These are phyloP conservation scores for Argyra leucocephala DNA, from an alignment of 2,888 invertebrate species.

Conservation along the genomic window DNA sequence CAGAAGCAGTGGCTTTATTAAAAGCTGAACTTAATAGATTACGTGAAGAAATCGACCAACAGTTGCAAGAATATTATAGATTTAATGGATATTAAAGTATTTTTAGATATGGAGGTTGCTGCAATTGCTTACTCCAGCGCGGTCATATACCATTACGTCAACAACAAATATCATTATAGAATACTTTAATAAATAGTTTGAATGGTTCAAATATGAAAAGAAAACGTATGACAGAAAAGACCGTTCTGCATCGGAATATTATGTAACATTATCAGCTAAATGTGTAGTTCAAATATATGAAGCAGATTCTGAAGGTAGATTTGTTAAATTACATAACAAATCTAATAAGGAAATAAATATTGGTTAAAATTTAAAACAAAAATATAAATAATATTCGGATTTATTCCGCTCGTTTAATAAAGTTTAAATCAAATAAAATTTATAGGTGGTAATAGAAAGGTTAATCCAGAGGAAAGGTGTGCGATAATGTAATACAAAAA, in stretches of 20 bases:
- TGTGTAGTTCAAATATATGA: slow-evolving; percentile 78
- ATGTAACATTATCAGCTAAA: slow-evolving; percentile 61
- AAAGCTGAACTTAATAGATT: slow-evolving; percentile 69
- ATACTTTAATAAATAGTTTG: slow-evolving; percentile 33
- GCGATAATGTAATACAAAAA: no score
- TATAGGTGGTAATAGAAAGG: no score
- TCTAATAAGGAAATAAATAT: slow-evolving; percentile 60
- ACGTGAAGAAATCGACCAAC: slow-evolving; percentile 75
- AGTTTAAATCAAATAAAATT: no score
- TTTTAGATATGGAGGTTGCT: slow-evolving; percentile 79
- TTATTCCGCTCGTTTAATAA: no score
- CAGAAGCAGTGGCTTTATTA: slow-evolving; percentile 61
- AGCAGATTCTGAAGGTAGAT: slow-evolving; percentile 78
- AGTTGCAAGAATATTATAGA: slow-evolving; percentile 91
- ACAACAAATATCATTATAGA: not conserved
- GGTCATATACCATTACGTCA: slow-evolving; percentile 35
- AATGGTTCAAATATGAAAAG: slow-evolving; percentile 40
- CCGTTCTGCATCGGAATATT: slow-evolving; percentile 59
- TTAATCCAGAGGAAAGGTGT: no score
- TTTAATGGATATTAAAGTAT: slow-evolving; percentile 92
- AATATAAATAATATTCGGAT: no score
- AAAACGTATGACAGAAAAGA: slow-evolving; percentile 56
- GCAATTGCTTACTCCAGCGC: slow-evolving; percentile 59
- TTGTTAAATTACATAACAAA: slow-evolving; percentile 78
- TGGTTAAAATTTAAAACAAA: no score